Percentiles rank a stretch among this genome's conserved stretches.
Conservation (phyloP, 2,797 vertebrate species). For the Micrastur ruficollis region DNA sequence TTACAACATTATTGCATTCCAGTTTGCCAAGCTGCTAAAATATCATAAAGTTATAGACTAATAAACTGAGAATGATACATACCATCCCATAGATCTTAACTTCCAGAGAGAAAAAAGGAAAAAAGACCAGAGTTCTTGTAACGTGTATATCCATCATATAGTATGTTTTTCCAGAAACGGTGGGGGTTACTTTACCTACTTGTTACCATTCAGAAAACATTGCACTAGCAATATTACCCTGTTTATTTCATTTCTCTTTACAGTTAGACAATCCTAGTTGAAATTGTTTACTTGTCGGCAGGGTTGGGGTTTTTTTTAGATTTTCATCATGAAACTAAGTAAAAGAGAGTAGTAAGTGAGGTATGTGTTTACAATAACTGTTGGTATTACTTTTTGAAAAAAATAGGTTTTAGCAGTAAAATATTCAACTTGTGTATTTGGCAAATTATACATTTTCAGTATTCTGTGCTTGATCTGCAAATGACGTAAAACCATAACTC, state of each 20-base stretch:
- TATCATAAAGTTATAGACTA: constrained; percentile 35
- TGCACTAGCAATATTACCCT: not conserved
- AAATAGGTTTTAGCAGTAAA: not conserved
- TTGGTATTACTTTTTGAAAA: not conserved
- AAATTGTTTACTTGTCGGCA: not conserved
- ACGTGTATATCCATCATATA: not conserved
- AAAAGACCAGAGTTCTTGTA: fast-evolving
- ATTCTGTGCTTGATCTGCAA: not conserved
- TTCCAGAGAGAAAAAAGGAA: not conserved
- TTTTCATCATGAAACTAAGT: not conserved
- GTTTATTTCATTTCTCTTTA: not conserved
- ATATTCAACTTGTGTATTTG: not conserved
- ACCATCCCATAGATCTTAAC: not conserved
- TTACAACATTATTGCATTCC: constrained; percentile 41
- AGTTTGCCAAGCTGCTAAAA: constrained; percentile 42
- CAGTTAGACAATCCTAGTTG: not conserved
- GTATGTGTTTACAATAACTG: not conserved
- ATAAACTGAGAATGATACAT: constrained; percentile 9
- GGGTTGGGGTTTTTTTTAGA: not conserved
- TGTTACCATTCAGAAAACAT: not conserved
- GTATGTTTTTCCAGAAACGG: not conserved
- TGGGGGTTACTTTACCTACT: not conserved
- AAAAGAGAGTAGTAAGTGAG: not conserved
- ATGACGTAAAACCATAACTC: not conserved
- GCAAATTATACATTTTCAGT: not conserved